Conservation (phyloP, 2,797 vertebrate genomes). For the Lutjanus campechanus region DNA sequence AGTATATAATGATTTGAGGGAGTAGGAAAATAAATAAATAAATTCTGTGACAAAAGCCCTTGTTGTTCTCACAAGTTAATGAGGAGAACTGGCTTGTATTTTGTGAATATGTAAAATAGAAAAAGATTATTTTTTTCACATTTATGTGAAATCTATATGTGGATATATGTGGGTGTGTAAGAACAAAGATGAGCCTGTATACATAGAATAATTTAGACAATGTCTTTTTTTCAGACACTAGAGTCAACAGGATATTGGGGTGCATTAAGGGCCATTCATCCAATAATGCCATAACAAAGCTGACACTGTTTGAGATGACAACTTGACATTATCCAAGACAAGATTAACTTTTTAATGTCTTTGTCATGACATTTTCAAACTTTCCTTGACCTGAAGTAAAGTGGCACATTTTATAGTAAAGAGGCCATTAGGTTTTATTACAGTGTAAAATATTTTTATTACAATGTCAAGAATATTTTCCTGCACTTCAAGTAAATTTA, state of each 20-base stretch:
- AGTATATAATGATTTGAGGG: neutral
- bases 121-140: rapidly evolving
- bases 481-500: no score
- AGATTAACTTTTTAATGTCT: no score
- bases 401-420: no score
- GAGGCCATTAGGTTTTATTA: no score
- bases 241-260: neutral
- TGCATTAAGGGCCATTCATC: no score
- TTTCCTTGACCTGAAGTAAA: no score
- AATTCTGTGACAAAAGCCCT: neutral
- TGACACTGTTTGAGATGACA: no score
- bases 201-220: neutral
- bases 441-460: no score
- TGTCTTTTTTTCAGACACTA: neutral
- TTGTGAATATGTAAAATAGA: neutral
- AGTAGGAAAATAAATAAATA: neutral
- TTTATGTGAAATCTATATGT: neutral
- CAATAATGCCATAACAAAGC: no score
- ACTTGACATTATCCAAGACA: no score
- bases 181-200: neutral
- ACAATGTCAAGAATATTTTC: no score
- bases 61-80: neutral
- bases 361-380: no score
- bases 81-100: neutral
- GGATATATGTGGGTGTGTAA: neutral